These are phyloP conservation scores for Oscheius sp. DNA, from an alignment of 2,888 invertebrate species.

Conservation along the genomic window DNA sequence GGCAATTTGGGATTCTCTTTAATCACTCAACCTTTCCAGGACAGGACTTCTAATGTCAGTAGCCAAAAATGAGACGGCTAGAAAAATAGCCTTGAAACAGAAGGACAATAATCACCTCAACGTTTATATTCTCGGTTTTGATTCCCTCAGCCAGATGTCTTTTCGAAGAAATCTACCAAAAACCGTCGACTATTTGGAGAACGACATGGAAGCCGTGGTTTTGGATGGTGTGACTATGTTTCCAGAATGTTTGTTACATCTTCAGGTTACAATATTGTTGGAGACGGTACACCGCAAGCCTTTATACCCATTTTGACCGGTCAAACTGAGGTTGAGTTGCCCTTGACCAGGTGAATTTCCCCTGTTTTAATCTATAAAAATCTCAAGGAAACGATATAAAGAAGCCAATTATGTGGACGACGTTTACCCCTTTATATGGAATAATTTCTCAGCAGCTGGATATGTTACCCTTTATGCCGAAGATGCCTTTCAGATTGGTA, in stretches of 20 bases:
- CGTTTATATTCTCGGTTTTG: slow-evolving; percentile 80
- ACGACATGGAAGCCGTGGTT: slow-evolving; percentile 63
- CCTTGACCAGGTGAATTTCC: slow-evolving; percentile 69
- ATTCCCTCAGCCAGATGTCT: slow-evolving; percentile 87
- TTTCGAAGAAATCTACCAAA: slow-evolving; percentile 85
- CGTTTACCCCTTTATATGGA: slow-evolving; percentile 76
- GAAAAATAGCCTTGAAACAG: background rate
- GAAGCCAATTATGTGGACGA: slow-evolving; percentile 75
- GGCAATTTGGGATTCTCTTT: background rate
- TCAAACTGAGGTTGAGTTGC: slow-evolving; percentile 74
- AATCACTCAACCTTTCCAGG: slow-evolving; percentile 28
- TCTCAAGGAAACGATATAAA: slow-evolving; percentile 69
- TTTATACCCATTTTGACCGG: slow-evolving; percentile 75
- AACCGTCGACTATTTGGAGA: slow-evolving; percentile 80
- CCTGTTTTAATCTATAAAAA: too few relatives aligned
- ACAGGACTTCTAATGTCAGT: slow-evolving; percentile 45
- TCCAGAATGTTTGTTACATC: background rate
- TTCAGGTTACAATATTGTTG: slow-evolving; percentile 75
- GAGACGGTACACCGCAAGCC: slow-evolving; percentile 75
- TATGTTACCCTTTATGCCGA: slow-evolving; percentile 85
- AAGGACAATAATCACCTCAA: slow-evolving; percentile 43
- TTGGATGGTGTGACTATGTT: slow-evolving; percentile 68
- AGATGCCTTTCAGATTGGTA: slow-evolving; percentile 84
- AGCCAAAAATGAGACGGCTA: slow-evolving; percentile 10
- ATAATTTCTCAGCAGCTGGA: slow-evolving; percentile 72